Evolutionary conservation across 2,797 vertebrate species (phyloP), one percentile per base, ranked within the genome.

Genomic region (Trachops cirrhosus): DNA sequence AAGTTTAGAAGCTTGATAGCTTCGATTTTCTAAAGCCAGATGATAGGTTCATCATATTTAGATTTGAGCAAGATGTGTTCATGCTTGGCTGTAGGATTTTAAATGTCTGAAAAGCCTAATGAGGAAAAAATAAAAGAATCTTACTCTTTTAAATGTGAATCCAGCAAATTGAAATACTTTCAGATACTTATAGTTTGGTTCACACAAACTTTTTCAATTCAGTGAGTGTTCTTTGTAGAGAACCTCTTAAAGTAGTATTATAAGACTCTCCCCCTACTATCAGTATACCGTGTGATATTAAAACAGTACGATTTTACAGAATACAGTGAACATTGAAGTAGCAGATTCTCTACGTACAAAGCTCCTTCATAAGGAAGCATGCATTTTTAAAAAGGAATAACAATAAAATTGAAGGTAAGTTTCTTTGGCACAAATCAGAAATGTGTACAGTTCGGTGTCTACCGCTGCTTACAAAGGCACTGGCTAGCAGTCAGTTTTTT

Each of bases 21-120:
- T 89, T 93, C 86, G 80, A 48, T 89, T 74, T 93, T 94, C 48
- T 82, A 68, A 92, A 91, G n/a, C 59, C 57, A 77, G 50, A 62
- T 93, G 78, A 50, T 48, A 77, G 10, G 54, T 26, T 8, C 18
- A 83, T 1, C 26, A 26, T 71, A 26, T 34, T 80, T 93, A 86
- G n/a, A 92, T 75, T 68, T 5, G 14, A 68, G 62, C 19, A 95
- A 95, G 32, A 74, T 86, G 6, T 84, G 22, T 74, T 86, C 3
- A 59, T 41, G 4, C 32, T 67, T 95, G 52, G 54, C 62, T 93
- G 3, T 52, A 59, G 50, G 32, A 75, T 93, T 93, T 93, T 9
- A 95, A 89, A 95, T 94, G 29, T 48, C 54, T 94, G 24, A 74
- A 86, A 93, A 86, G 62, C 29, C 37, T 86, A 67, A 85, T 32